Evolutionary conservation across 2,888 invertebrate genomes (phyloP), one percentile per base, ranked within the genome.

Genomic region (Masnerella sp.): DNA sequence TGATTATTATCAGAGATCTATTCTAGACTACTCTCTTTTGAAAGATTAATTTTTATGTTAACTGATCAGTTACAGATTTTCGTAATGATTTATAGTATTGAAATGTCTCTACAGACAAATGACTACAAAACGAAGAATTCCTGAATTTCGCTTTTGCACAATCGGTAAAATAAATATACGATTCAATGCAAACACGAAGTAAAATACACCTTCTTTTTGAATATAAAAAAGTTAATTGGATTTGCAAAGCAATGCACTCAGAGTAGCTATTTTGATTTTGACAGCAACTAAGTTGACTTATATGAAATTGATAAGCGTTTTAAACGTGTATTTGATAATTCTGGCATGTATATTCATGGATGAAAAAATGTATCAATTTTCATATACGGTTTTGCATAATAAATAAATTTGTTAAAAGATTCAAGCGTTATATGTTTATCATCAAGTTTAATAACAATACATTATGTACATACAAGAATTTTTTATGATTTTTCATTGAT

Each of bases 181-280:
- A 2, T 30, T 30, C 5, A n/a, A 30, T 8, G 8, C 30, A n/a
- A 30, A 9, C 14, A 14, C 1, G 12, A 3, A 36, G 14, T 11
- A 20, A 18, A 20, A 20, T 42, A 20, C 20, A 20, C 11, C 11
- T 20, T 9, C 20, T 42, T n/a, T 36, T 36, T 36, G n/a, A 8
- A 17, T 2, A 18, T 8, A 15, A 40, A 40, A 40, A 40, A 40
- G 15, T 40, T 40, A 40, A 40, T 18, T 14, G 40, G 11, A 40
- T 40, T 40, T 18, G 8, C 40, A 40, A 40, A 40, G 40, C 18
- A 18, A 40, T 40, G 9, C 17, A 17, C 15, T 40, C 40, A 18
- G 40, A 18, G 8, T 3, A 12, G 40, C 12, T 18, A 40, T 15
- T 40, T 40, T 9, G 28, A 15, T 45, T 45, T 28, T 45, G 11